Conservation (phyloP, 2,797 vertebrate species). For the Lagorchestes hirsutus region DNA sequence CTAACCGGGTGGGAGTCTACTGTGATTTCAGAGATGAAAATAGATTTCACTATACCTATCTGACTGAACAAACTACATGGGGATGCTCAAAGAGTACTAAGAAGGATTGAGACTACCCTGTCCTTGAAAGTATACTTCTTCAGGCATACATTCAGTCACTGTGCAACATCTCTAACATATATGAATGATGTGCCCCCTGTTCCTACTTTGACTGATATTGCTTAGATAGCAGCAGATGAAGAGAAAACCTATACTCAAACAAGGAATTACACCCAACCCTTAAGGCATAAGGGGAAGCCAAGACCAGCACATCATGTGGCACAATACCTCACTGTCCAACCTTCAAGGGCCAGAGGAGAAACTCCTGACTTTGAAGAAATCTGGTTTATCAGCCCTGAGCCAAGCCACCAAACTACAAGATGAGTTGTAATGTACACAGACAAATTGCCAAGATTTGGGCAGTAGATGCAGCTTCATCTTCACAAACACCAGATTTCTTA, state of each 20-base stretch:
- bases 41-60: constrained; percentile 93
- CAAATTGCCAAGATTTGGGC: constrained; percentile 98
- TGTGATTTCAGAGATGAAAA: constrained; percentile 87
- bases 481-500: constrained; percentile 93
- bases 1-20: constrained; percentile 51
- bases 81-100: constrained; percentile 95
- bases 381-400: constrained; percentile 94
- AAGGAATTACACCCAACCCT: constrained; percentile 94
- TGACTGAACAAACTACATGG: constrained; percentile 99
- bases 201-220: constrained; percentile 96
- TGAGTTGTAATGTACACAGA: constrained; percentile 94
- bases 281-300: constrained; percentile 97
- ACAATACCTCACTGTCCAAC: constrained; percentile 98
- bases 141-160: constrained; percentile 96
- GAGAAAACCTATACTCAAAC: constrained; percentile 97
- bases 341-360: constrained; percentile 95
- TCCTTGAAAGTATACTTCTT: constrained; percentile 93
- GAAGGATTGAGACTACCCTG: constrained; percentile 96
- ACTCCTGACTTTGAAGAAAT: constrained; percentile 94
- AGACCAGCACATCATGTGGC: constrained; percentile 96
- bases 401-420: constrained; percentile 95
- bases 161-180: constrained; percentile 90
- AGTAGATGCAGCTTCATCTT: constrained; percentile 88
- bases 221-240: constrained; percentile 97
- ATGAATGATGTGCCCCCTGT: constrained; percentile 91